Percentiles rank a stretch among this genome's conserved stretches.
These are phyloP conservation scores for Telenomus remus DNA, from an alignment of 1,140 invertebrate genomes.

Conservation along the genomic window DNA sequence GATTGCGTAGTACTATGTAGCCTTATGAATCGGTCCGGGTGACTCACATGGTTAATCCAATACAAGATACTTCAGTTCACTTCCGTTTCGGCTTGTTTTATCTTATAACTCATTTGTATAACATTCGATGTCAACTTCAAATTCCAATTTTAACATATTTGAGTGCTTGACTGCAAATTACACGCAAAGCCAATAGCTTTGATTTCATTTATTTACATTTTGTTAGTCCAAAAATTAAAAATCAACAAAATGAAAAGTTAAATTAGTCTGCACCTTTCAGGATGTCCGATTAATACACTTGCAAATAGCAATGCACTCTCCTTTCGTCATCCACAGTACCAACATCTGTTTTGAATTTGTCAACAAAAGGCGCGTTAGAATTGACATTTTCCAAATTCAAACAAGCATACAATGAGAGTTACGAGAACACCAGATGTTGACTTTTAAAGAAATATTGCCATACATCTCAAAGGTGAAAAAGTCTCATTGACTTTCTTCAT, in stretches of 20 bases:
- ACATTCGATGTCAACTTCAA: too few relatives aligned
- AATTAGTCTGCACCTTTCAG: too few relatives aligned
- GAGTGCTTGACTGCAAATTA: too few relatives aligned
- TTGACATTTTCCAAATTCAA: slow-evolving; percentile 16
- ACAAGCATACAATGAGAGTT: background rate
- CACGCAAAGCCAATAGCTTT: too few relatives aligned
- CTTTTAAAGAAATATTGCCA: slow-evolving; percentile 32
- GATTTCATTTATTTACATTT: too few relatives aligned
- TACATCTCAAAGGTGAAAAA: slow-evolving; percentile 26
- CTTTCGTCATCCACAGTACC: background rate
- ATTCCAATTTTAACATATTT: too few relatives aligned
- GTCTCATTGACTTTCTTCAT: slow-evolving; percentile 28
- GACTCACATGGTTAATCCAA: slow-evolving; percentile 21
- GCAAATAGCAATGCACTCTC: background rate
- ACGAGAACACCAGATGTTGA: slow-evolving; percentile 19
- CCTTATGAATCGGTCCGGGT: slow-evolving; percentile 54
- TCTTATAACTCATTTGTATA: too few relatives aligned
- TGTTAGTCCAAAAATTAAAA: too few relatives aligned
- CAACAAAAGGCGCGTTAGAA: slow-evolving; percentile 20
- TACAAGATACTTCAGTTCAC: slow-evolving; percentile 10
- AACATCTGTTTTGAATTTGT: slow-evolving; percentile 13
- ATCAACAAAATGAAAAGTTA: too few relatives aligned
- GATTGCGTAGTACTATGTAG: slow-evolving; percentile 66
- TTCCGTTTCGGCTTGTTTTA: slow-evolving; percentile 1
- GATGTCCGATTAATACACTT: too few relatives aligned